Conservation (phyloP, 2,113 vertebrate species). For the Epinephelus moara region DNA sequence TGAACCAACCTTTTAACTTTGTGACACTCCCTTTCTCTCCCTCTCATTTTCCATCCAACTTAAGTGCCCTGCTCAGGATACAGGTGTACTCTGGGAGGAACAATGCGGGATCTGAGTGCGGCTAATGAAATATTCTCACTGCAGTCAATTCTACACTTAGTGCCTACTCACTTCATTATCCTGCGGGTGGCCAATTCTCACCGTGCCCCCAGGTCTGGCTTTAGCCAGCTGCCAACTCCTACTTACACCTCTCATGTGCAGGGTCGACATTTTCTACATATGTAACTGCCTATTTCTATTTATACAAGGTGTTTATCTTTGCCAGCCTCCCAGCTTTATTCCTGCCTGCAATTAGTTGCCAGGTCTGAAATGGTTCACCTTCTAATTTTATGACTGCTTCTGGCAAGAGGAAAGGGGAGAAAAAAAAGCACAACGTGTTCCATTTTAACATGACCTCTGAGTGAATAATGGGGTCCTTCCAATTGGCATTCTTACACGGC, state of each 20-base stretch:
- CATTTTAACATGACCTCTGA: slow-evolving; percentile 72
- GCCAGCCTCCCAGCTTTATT: slow-evolving; percentile 38
- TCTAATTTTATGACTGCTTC: slow-evolving; percentile 48
- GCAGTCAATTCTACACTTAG: slow-evolving; percentile 68
- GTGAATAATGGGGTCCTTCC: slow-evolving; percentile 54
- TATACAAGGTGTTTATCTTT: slow-evolving; percentile 66
- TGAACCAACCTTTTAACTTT: slow-evolving; percentile 1
- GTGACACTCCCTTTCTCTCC: neutral
- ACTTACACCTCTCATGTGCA: slow-evolving; percentile 49
- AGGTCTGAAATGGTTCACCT: slow-evolving; percentile 56
- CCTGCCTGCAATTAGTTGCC: slow-evolving; percentile 60
- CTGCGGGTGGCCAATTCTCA: slow-evolving; percentile 65
- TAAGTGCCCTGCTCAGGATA: neutral
- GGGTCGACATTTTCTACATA: slow-evolving; percentile 41
- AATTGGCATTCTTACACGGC: slow-evolving; percentile 40
- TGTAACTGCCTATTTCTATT: slow-evolving; percentile 66
- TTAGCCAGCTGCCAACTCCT: slow-evolving; percentile 54
- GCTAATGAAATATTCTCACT: slow-evolving; percentile 77
- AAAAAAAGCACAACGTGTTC: slow-evolving; percentile 70
- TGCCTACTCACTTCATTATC: slow-evolving; percentile 72
- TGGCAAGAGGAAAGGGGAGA: slow-evolving; percentile 49
- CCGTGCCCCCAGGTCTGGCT: slow-evolving; percentile 27
- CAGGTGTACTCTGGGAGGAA: slow-evolving; percentile 50
- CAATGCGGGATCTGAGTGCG: slow-evolving; percentile 49
- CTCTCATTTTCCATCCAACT: slow-evolving; percentile 1